Evolutionary conservation across 2,797 vertebrate genomes (phyloP), one percentile per base, ranked within the genome.

Genomic region (Alca torda): DNA sequence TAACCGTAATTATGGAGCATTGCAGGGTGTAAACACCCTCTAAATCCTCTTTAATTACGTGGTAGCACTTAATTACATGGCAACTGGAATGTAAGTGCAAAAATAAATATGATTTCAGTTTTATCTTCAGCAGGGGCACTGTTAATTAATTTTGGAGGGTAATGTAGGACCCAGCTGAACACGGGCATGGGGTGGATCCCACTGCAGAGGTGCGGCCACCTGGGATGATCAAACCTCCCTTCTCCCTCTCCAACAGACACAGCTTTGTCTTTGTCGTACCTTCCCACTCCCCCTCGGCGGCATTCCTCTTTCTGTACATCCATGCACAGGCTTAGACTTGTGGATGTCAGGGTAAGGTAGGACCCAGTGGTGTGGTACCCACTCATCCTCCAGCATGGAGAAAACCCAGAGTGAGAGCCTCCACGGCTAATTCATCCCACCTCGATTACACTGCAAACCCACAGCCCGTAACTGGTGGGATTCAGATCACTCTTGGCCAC

Each of bases 1-100:
- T 94, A 97, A 75, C 78, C 4, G 0, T 92, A 93, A 97, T 96
- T 96, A 76, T 2, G 33, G 35, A 79, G 37, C 68, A 69, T 64
- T 2, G 13, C 41, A 39, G 85, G 84, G 67, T 23, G 12, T 80
- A 94, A 96, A 95, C 84, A 86, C 73, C 33, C 64, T 95, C 87
- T 84, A 96, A 97, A 96, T 96, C 86, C 87, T 93, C 87, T 91
- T 96, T 95, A 97, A 97, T 96, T 96, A 94, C 2, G 10, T 84
- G 73, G 86, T 65, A 83, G 73, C 54, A 57, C 75, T 96, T 97
- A 97, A 97, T 95, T 96, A 87, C 86, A 91, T 54, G 93, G 87
- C 81, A 96, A 94, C 81, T 94, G 77, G 84, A 96, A 92, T 61
- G 51, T 92, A 97, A 97, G 95, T 10, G 35, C 50, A 96, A 96